Percentiles rank a stretch among this genome's conserved stretches.
Conservation (phyloP, 2,113 vertebrate genomes). For the Eretmochelys imbricata region DNA sequence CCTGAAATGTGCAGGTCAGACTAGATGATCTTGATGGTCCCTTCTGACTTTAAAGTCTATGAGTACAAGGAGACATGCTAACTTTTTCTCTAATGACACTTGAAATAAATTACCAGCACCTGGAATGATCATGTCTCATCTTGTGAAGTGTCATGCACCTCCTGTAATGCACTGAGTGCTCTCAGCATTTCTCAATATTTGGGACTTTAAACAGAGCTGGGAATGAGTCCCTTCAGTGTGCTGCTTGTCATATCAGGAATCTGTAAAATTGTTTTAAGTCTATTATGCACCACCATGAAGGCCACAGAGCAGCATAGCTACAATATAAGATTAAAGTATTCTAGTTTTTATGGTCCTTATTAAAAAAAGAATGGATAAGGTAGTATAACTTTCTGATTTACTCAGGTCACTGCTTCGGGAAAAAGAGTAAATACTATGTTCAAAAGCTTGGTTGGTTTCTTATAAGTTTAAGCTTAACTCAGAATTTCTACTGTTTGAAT, state of each 20-base stretch:
- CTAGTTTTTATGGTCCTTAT: neutral
- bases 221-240: neutral
- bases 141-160: neutral
- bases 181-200: neutral
- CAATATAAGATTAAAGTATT: neutral
- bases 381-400: neutral
- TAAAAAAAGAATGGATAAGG: neutral
- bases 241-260: neutral
- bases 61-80: neutral
- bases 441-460: no score
- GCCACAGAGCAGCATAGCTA: neutral
- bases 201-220: neutral
- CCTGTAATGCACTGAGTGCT: neutral
- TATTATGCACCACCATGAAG: neutral
- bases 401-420: neutral
- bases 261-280: neutral
- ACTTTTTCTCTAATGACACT: neutral
- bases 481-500: no score
- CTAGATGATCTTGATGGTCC: no score
- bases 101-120: neutral
- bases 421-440: no score
- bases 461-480: no score
- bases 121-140: neutral
- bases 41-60: no score
- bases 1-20: no score